Base-by-base conservation (phyloP, 2,888 invertebrate species). In the Cantharis lateralis region DNA sequence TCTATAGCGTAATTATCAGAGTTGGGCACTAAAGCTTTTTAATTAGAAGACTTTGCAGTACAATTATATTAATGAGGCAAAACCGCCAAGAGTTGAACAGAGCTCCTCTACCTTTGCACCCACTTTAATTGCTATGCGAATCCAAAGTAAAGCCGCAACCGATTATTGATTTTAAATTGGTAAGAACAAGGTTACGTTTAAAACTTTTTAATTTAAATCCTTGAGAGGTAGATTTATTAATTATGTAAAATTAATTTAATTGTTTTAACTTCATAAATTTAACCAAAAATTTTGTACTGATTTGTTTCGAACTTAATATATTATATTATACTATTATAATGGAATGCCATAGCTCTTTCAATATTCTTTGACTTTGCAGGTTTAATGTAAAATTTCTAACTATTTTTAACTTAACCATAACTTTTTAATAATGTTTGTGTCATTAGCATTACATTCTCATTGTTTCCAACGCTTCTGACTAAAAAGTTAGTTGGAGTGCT, bases 41-140 rank as follows among this genome's bases (percentile, higher is more conserved):
- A 73, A 73, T 73, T 73, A 73, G 68, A 69, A 68, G 73, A 68
- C 73, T 73, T 73, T 26, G 68, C 73, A 32, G 69, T 68, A 69
- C 73, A 73, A 73, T 73, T 73, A 73, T 68, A 48, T 73, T 73
- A 73, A 73, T 73, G 73, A 73, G 73, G 73, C 69, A 73, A 73
- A 73, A 73, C 73, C 73, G 61, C 24, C 16, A 68, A 61, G 73
- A 73, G 69, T 72, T 66, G 68, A 69, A 62, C 68, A 66, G 62
- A 73, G 68, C 68, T 28, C 18, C 68, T 66, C 62, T 62, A 73
- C 73, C 73, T 73, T 72, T 73, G 68, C 73, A 62, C 73, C 68
- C 73, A 61, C 68, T 69, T 69, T 73, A 73, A 73, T 73, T 73
- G 73, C 68, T 73, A 28, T 73, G 62, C 68, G 69, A 73, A 68